Percentiles rank a stretch among this genome's conserved stretches.
Conservation (phyloP, 2,113 vertebrate species). For the Mastomys natalensis region DNA sequence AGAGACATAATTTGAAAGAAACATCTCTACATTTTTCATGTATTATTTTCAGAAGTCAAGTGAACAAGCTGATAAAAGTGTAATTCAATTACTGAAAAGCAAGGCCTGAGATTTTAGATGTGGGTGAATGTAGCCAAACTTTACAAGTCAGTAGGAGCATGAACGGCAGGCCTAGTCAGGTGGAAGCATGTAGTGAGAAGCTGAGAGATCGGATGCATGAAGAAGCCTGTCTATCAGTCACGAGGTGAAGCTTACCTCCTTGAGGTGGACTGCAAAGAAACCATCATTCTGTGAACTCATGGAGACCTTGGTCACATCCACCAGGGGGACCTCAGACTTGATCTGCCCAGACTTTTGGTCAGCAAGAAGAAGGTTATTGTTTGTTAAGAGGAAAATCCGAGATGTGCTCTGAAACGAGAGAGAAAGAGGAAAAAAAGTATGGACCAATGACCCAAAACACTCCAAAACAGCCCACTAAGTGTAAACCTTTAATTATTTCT, state of each 20-base stretch:
- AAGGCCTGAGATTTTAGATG: background rate
- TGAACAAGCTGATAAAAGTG: background rate
- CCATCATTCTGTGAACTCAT: constrained; percentile 97
- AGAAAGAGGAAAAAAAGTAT: background rate
- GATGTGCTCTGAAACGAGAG: constrained; percentile 87
- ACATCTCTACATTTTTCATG: background rate
- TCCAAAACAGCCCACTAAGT: background rate
- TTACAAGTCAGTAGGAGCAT: background rate
- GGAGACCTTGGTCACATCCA: constrained; percentile 95
- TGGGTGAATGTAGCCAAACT: background rate
- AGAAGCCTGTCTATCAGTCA: background rate
- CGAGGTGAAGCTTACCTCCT: constrained; percentile 89
- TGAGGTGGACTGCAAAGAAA: constrained; percentile 97
- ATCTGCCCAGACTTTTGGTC: constrained; percentile 98
- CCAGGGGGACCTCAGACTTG: constrained; percentile 95
- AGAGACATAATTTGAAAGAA: background rate
- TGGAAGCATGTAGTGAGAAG: background rate
- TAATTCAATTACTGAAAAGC: background rate
- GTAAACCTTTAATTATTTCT: background rate
- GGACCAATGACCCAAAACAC: background rate
- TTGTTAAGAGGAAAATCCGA: constrained; percentile 97
- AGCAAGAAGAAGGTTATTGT: constrained; percentile 94
- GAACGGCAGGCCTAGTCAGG: background rate
- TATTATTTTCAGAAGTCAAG: background rate
- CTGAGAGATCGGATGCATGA: background rate